Percentiles rank a stretch among this genome's conserved stretches.
Evolutionary conservation across 2,113 vertebrate species (phyloP).

Genomic region (Onychorhynchus coronatus): DNA sequence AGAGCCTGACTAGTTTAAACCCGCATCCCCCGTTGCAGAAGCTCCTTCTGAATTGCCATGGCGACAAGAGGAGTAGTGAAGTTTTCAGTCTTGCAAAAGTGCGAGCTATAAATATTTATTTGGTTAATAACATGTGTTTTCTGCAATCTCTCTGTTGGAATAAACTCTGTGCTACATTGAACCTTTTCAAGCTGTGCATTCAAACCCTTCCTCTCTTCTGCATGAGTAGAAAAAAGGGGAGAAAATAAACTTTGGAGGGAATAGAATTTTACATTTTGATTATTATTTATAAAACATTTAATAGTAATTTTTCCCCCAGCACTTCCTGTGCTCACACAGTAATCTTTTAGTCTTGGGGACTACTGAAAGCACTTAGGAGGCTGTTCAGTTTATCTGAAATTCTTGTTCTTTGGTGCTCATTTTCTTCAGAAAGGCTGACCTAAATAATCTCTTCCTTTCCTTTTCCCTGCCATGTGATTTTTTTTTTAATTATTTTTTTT

Average conservation of each 20-base stretch:
- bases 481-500: not conserved
- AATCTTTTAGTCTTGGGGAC: not conserved
- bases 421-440: conserved; percentile 16
- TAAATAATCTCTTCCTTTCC: conserved; percentile 12
- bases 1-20: not conserved
- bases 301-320: not conserved
- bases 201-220: not conserved
- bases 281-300: not conserved
- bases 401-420: not conserved
- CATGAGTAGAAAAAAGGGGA: not conserved
- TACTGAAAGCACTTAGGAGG: not conserved
- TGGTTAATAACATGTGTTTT: not conserved
- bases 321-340: not conserved
- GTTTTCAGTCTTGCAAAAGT: conserved; percentile 19
- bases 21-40: not conserved
- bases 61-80: conserved; percentile 15
- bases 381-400: not conserved
- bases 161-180: not conserved
- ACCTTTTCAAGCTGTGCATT: not conserved
- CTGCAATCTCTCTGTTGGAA: not conserved
- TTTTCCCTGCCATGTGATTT: not conserved
- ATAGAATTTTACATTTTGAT: not conserved
- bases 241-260: not conserved
- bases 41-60: conserved; percentile 36
- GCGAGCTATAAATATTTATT: not conserved